Evolutionary conservation across 2,888 invertebrate species (phyloP), one percentile per base, ranked within the genome.

Genomic region (Cepaea hortensis): DNA sequence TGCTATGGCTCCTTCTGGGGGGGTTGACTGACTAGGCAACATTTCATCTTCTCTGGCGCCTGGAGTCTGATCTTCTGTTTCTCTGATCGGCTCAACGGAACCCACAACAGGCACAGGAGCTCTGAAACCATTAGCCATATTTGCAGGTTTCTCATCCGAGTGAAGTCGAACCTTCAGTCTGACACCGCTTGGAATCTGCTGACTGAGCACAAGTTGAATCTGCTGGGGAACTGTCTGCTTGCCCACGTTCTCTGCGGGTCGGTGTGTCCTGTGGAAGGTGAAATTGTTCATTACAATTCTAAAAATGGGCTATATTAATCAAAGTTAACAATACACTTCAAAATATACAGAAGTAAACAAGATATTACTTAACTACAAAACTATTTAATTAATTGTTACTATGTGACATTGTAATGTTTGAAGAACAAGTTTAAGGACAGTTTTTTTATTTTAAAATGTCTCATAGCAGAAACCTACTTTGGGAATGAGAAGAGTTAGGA

Each of bases 131-230:
- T 65, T 18, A 46, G 65, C 46, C 68, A 18, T 9, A 23, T 18
- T 48, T 15, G 50, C 46, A 23, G 75, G 11, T 75, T 65, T 35
- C 48, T 81, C 81, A 6, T 65, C 46, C 35, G 65, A 18, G 55
- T 75, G 20, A 1, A 75, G 55, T 75, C 5, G 11, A 35, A 46
- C 23, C n/a, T 7, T 83, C 75, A 81, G 18, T 68, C 18, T 77
- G 7, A 84, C 76, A 62, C 11, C 18, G 77, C 76, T 84, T 5
- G 75, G 75, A n/a, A 84, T 73, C 62, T 84, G 84, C 35, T 48
- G 76, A 65, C 62, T 75, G 46, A 73, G 20, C 35, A 65, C n/a
- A 4, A 20, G 61, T 18, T 84, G 61, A 23, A 76, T 84, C 46
- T 23, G 62, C 75, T 75, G 82, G 18, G n/a, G 13, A 65, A 68